Base-by-base conservation (phyloP, 2,113 vertebrate genomes). In the Megalops atlanticus region DNA sequence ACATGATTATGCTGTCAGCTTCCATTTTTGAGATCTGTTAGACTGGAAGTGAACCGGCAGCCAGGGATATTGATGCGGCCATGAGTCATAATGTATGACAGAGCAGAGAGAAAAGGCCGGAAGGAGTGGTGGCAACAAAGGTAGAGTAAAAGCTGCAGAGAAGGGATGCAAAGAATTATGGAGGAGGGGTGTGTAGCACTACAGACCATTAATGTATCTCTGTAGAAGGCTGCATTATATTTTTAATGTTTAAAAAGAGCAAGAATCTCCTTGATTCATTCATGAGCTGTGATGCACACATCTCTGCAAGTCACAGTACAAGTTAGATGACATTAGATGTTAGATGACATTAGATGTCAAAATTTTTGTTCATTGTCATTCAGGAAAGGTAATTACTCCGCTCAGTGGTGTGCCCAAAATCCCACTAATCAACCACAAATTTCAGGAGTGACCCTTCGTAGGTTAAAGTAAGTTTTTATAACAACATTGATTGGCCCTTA, bases 1-100 rank as follows among this genome's bases (percentile, higher is more conserved):
- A 83, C 74, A 81, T 78, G 74, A 75, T 81, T 83, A 58, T 68
- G 39, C 78, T 80, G 69, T 70, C 76, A 45, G 79, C 49, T 80
- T 74, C 40, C 68, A 33, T 72, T 81, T 75, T 41, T 77, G 47
- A 73, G 54, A 72, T 38, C 39, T 12, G 76, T 81, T 79, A 74
- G 80, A 78, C 77, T 81, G 78, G 74, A 81, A 75, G 73, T 64
- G 76, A 81, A 76, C 76, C 76, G 12, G 58, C 72, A 77, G 70
- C 78, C 36, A 12, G 33, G 45, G 79, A 78, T 43, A 35, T 76
- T 71, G 54, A 68, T 76, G 74, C 80, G 54, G 27, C 70, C 58
- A n/a, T 40, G 70, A 82, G 70, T 85, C 41, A 80, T 35, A 58
- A 31, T n/a, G 83, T 74, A 52, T 49, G 31, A 81, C 71, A 71